These are phyloP conservation scores for Leptopilina myrica DNA, from an alignment of 2,888 invertebrate genomes.

Conservation along the genomic window DNA sequence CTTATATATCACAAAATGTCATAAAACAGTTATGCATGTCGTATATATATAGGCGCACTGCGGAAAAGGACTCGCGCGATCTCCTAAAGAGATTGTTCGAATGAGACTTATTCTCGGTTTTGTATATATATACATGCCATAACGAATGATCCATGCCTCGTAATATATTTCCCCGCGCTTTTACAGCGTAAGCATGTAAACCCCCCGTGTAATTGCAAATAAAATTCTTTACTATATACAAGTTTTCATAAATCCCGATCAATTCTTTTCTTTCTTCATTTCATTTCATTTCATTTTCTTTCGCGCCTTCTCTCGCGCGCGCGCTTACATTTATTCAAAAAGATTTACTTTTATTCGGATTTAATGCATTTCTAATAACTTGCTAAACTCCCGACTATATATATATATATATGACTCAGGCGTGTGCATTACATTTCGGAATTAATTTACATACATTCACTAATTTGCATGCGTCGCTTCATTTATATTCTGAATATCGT, in stretches of 20 bases:
- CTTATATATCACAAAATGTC: slow-evolving; percentile 34
- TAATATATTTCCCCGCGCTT: slow-evolving; percentile 19
- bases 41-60: slow-evolving; percentile 2
- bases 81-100: slow-evolving; percentile 25
- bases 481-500: slow-evolving; percentile 12
- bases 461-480: slow-evolving; percentile 23
- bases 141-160: slow-evolving; percentile 29
- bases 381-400: background rate
- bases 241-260: slow-evolving; percentile 32
- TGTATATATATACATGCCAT: background rate
- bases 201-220: slow-evolving; percentile 18
- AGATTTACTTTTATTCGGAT: slow-evolving; percentile 29
- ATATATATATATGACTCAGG: background rate
- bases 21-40: slow-evolving; percentile 33
- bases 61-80: slow-evolving; percentile 20
- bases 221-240: slow-evolving; percentile 18
- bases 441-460: slow-evolving; percentile 23
- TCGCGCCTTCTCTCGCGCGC: background rate
- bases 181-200: slow-evolving; percentile 13
- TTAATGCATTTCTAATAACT: slow-evolving; percentile 9
- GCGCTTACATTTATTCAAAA: background rate
- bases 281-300: background rate
- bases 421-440: background rate
- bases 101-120: slow-evolving; percentile 10
- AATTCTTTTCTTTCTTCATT: background rate